Conservation (phyloP, 2,113 vertebrate genomes). For the Cynocephalus volans region DNA sequence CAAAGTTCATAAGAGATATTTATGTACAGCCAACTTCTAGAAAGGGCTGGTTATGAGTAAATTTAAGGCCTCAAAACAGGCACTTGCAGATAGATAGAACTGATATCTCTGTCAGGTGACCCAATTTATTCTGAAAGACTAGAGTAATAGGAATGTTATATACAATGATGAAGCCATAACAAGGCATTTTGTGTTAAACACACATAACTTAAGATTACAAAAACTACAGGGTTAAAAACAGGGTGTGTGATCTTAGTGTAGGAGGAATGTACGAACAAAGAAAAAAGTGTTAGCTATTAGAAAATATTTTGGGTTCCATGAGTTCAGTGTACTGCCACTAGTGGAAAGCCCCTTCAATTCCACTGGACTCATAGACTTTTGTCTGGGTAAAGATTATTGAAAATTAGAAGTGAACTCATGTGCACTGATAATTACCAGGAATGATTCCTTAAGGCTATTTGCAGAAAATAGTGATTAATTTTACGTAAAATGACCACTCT, state of each 20-base stretch:
- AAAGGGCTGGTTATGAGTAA: background rate
- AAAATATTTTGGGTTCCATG: background rate
- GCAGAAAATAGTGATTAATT: background rate
- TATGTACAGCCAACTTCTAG: background rate
- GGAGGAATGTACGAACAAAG: background rate
- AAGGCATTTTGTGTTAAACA: background rate
- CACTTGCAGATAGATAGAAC: background rate
- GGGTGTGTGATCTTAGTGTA: background rate
- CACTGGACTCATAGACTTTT: background rate
- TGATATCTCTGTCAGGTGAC: background rate
- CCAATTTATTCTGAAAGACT: background rate
- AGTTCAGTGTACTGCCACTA: background rate
- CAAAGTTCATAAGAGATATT: background rate
- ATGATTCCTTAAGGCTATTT: slow-evolving; percentile 31
- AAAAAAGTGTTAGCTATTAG: background rate
- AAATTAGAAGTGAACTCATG: slow-evolving; percentile 9
- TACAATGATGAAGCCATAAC: background rate
- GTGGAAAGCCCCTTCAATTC: slow-evolving; percentile 52
- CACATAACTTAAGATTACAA: background rate
- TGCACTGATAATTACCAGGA: background rate
- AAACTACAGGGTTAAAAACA: background rate
- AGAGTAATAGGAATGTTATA: background rate
- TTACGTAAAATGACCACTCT: slow-evolving; percentile 39
- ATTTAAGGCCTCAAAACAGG: background rate
- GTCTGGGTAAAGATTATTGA: background rate